phyloP scores from a whole-genome alignment of 53 echinoderm and acorn worm species.

The Apostichopus leukothele region DNA sequence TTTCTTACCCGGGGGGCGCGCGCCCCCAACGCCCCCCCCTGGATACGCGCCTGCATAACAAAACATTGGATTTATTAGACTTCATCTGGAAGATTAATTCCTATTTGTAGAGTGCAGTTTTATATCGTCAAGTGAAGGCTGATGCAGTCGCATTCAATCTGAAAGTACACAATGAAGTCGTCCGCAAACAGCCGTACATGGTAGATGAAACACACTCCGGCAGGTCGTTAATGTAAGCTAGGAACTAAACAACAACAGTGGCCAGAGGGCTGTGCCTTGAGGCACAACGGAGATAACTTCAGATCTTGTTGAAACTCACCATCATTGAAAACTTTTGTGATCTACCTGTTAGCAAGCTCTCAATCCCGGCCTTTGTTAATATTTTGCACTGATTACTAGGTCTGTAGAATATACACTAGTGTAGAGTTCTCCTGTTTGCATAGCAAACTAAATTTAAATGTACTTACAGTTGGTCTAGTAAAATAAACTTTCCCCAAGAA shows the following conservation, averaged over 20 bases:
- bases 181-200: not conserved
- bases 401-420: no score
- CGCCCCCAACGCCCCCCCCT: no score
- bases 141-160: not conserved
- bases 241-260: not conserved
- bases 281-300: not conserved
- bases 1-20: no score
- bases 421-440: no score
- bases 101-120: slow-evolving; percentile 34
- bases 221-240: not conserved
- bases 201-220: no score
- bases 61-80: slow-evolving; percentile 51
- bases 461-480: no score
- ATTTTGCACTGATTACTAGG: no score
- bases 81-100: slow-evolving; percentile 48
- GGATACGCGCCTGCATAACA: no score
- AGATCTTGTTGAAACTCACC: slow-evolving; percentile 17
- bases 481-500: no score
- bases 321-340: slow-evolving; percentile 25
- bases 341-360: slow-evolving; percentile 13
- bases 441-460: no score
- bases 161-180: not conserved
- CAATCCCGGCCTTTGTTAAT: slow-evolving; percentile 11
- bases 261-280: not conserved
- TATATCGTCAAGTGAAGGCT: slow-evolving; percentile 17